These are phyloP conservation scores for Rhagonycha lutea DNA, from an alignment of 2,888 invertebrate species.

Conservation along the genomic window DNA sequence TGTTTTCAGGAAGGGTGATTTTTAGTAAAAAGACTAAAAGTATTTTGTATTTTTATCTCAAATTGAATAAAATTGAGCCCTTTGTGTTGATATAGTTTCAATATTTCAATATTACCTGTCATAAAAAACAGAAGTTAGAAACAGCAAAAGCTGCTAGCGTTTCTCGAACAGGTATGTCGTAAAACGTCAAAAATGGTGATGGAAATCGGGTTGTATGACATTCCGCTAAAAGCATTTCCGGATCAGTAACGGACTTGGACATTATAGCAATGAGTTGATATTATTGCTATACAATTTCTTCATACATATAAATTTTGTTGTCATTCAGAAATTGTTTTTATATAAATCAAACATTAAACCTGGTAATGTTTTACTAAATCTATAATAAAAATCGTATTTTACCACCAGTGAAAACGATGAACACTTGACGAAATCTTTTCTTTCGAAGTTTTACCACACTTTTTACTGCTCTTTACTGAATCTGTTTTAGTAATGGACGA, in stretches of 20 bases:
- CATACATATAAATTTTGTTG: slow-evolving; percentile 44
- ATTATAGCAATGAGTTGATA: slow-evolving; percentile 43
- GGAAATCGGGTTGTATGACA: slow-evolving; percentile 50
- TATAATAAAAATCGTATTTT: no score
- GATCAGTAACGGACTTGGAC: slow-evolving; percentile 43
- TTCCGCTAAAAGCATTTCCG: slow-evolving; percentile 53
- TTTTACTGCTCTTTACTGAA: no score
- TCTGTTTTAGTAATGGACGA: no score
- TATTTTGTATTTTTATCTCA: slow-evolving; percentile 2
- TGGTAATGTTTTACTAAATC: no score
- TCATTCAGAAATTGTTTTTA: slow-evolving; percentile 37
- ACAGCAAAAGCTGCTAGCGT: slow-evolving; percentile 19
- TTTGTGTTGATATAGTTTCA: slow-evolving; percentile 24
- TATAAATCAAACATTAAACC: background rate
- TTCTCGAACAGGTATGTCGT: slow-evolving; percentile 43
- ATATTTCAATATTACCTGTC: slow-evolving; percentile 29
- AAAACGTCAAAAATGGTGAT: slow-evolving; percentile 51
- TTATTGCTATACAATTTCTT: slow-evolving; percentile 47
- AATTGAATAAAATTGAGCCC: slow-evolving; percentile 16
- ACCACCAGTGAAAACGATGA: no score
- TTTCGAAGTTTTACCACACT: no score
- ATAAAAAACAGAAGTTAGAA: slow-evolving; percentile 29
- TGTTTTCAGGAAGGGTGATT: background rate
- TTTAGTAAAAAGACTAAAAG: background rate
- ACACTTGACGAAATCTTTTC: no score